Conservation (phyloP, 2,113 vertebrate species). For the Heteronetta atricapilla region DNA sequence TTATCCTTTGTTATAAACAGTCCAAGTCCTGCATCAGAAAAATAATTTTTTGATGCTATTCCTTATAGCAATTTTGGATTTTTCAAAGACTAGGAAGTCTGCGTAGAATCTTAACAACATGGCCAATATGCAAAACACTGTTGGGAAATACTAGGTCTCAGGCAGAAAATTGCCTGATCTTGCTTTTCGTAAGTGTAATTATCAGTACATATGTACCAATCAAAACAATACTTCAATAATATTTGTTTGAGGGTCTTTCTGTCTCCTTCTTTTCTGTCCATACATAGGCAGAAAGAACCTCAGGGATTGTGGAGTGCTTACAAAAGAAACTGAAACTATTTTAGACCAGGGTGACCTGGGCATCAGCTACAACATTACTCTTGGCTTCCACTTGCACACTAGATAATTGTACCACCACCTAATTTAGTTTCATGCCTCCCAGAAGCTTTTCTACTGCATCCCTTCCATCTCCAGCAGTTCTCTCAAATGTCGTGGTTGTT, state of each 20-base stretch:
- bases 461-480: neutral
- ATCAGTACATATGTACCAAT: neutral
- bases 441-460: neutral
- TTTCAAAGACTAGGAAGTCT: neutral
- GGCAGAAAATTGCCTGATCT: neutral
- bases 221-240: neutral
- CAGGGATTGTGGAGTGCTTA: neutral
- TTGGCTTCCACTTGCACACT: neutral
- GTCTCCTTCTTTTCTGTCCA: neutral
- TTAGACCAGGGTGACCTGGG: neutral
- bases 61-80: neutral
- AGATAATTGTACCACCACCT: neutral
- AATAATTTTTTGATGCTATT: neutral
- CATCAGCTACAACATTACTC: neutral
- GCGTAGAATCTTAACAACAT: neutral
- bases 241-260: neutral
- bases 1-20: conserved; percentile 2
- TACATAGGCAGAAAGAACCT: neutral
- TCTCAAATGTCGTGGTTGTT: neutral
- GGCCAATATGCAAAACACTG: neutral
- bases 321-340: neutral
- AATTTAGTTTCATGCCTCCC: neutral
- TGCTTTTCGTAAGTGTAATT: neutral
- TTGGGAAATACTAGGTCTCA: neutral
- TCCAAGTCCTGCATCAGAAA: neutral